phyloP scores from a whole-genome alignment of 2,797 vertebrate genomes.

The Dipus sagitta region DNA sequence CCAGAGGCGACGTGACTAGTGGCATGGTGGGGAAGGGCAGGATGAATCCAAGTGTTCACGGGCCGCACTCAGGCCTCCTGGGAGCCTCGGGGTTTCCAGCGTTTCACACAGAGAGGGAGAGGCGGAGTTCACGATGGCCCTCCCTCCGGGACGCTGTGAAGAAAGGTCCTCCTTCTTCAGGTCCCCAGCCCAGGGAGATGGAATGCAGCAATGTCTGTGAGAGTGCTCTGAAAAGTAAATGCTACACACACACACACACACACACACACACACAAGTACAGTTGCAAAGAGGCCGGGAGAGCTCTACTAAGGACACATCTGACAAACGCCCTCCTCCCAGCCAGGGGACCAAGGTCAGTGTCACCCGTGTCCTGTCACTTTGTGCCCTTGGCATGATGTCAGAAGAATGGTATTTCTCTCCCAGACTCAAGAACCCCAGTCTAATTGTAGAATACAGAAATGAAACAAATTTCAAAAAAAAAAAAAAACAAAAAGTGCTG shows the following conservation, averaged over 20 bases:
- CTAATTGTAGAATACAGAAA: background rate
- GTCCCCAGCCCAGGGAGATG: background rate
- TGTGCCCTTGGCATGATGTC: background rate
- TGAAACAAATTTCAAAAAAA: background rate
- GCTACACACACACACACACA: background rate
- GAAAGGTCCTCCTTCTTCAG: background rate
- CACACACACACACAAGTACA: background rate
- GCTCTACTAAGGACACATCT: background rate
- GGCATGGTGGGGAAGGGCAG: rapidly evolving
- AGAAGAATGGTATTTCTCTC: background rate
- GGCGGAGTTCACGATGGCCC: no score
- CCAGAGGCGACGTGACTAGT: background rate
- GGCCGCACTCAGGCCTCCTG: background rate
- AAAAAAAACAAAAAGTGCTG: no score
- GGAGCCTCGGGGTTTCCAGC: background rate
- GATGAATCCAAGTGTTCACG: background rate
- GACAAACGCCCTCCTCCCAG: background rate
- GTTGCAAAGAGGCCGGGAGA: background rate
- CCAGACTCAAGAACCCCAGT: background rate
- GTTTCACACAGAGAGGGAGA: background rate
- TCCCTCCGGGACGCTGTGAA: background rate
- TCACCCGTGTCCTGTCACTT: rapidly evolving
- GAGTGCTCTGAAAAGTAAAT: slow-evolving; percentile 43
- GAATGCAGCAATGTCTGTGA: background rate
- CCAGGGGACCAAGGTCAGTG: background rate